Conservation (phyloP, 2,113 vertebrate species). For the Spilogale gracilis region DNA sequence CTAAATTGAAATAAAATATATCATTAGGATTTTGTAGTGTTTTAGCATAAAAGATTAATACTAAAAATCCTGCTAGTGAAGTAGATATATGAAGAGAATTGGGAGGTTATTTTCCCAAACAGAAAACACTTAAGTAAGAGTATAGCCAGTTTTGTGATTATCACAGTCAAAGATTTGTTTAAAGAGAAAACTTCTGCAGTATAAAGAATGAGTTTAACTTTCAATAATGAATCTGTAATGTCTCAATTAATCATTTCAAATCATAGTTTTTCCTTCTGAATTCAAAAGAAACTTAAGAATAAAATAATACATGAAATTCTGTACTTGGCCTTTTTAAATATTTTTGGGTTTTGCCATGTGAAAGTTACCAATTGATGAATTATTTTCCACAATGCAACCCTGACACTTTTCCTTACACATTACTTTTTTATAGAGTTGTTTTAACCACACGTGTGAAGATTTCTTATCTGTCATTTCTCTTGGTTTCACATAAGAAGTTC, state of each 20-base stretch:
- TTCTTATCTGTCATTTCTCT: not conserved
- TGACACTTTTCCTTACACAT: not conserved
- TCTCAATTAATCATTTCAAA: not conserved
- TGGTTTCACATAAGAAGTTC: constrained; percentile 6
- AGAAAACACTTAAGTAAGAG: not conserved
- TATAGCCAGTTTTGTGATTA: not conserved
- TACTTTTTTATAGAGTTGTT: constrained; percentile 14
- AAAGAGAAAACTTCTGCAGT: not conserved
- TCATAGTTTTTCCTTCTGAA: not conserved
- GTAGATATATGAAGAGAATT: constrained; percentile 10
- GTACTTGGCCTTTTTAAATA: not conserved
- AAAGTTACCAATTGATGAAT: constrained; percentile 1
- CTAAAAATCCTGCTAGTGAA: not conserved
- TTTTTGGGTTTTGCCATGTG: constrained; percentile 8
- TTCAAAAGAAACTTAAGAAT: constrained; percentile 20
- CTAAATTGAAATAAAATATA: not conserved
- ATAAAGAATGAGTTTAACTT: not conserved
- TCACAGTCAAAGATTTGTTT: not conserved
- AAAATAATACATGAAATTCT: not conserved
- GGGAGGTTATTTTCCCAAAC: not conserved
- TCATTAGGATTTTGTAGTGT: not conserved
- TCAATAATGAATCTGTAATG: not conserved
- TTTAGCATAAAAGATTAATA: constrained; percentile 33
- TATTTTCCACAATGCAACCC: not conserved
- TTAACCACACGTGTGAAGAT: not conserved